These are phyloP conservation scores for Gari tellinella DNA, from an alignment of 2,888 invertebrate genomes.

Conservation along the genomic window DNA sequence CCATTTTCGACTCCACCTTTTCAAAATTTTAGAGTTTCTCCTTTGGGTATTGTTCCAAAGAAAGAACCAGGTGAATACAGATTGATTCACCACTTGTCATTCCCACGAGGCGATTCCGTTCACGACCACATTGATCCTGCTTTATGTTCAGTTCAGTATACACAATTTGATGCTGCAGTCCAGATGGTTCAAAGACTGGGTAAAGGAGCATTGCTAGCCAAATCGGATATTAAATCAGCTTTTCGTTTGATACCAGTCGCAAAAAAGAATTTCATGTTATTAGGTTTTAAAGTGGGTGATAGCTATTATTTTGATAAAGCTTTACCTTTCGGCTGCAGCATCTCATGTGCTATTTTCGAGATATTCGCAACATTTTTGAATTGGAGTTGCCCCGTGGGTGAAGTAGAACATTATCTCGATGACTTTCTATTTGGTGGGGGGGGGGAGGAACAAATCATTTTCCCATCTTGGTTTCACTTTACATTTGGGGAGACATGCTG, in stretches of 20 bases:
- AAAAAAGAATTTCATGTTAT: slow-evolving; percentile 17
- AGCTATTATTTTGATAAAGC: slow-evolving; percentile 23
- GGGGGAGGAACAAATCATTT: too few relatives aligned
- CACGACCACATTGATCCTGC: slow-evolving; percentile 41
- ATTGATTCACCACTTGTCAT: slow-evolving; percentile 47
- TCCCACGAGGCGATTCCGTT: slow-evolving; percentile 15
- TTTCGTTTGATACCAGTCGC: slow-evolving; percentile 31
- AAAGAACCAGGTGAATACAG: slow-evolving; percentile 30
- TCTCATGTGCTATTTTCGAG: slow-evolving; percentile 19
- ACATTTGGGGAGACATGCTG: slow-evolving; percentile 25
- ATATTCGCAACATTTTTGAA: slow-evolving; percentile 15
- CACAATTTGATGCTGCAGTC: slow-evolving; percentile 43
- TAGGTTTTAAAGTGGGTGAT: slow-evolving; percentile 30
- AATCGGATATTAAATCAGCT: slow-evolving; percentile 22
- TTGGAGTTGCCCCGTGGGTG: background rate
- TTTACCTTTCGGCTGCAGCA: slow-evolving; percentile 24
- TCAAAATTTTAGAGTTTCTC: slow-evolving; percentile 30
- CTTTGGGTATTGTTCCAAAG: slow-evolving; percentile 45
- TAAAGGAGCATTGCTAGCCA: background rate
- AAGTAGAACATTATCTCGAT: slow-evolving; percentile 20
- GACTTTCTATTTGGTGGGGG: slow-evolving; percentile 34
- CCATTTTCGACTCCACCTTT: slow-evolving; percentile 28
- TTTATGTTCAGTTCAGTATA: slow-evolving; percentile 36
- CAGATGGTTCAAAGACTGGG: slow-evolving; percentile 41
- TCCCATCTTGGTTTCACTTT: slow-evolving; percentile 26